Percentiles rank a stretch among this genome's conserved stretches.
phyloP scores from a whole-genome alignment of 2,113 vertebrate genomes.

The Eonycteris spelaea region DNA sequence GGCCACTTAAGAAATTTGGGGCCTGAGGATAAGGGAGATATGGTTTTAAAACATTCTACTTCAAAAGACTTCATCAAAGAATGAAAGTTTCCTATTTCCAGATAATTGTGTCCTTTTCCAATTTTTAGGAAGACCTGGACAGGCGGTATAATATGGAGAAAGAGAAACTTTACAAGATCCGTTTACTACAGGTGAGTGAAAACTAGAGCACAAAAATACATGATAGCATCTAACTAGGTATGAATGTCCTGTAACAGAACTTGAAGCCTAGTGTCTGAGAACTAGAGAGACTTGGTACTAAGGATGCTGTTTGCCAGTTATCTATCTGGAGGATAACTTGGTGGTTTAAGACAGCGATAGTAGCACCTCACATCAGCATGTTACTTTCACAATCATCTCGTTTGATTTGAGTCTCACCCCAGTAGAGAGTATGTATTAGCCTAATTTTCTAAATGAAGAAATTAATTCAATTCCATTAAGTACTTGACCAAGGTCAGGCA shows the following conservation, averaged over 20 bases:
- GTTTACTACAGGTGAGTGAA: constrained; percentile 92
- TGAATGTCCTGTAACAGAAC: neutral
- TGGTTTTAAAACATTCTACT: neutral
- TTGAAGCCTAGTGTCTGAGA: neutral
- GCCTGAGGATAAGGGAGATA: neutral
- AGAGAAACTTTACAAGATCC: constrained; percentile 97
- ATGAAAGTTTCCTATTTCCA: neutral
- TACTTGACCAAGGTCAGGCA: neutral
- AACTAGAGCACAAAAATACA: neutral
- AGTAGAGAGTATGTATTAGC: neutral
- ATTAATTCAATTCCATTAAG: neutral
- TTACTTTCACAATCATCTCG: neutral
- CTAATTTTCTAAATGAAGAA: neutral
- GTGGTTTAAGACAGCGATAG: neutral
- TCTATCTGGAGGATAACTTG: neutral
- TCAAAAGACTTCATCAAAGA: neutral
- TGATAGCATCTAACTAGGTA: neutral
- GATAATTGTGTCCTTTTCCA: constrained; percentile 35
- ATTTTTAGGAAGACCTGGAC: constrained; percentile 91
- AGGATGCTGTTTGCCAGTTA: neutral
- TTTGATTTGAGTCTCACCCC: neutral
- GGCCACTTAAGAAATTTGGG: neutral
- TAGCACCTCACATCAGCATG: neutral
- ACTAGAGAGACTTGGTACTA: neutral
- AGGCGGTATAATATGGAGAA: constrained; percentile 89